A percentile compares a stretch with the other conserved stretches of the same genome.
These are phyloP conservation scores for Pomatostomus ruficeps DNA, from an alignment of 2,113 vertebrate genomes.

Conservation along the genomic window DNA sequence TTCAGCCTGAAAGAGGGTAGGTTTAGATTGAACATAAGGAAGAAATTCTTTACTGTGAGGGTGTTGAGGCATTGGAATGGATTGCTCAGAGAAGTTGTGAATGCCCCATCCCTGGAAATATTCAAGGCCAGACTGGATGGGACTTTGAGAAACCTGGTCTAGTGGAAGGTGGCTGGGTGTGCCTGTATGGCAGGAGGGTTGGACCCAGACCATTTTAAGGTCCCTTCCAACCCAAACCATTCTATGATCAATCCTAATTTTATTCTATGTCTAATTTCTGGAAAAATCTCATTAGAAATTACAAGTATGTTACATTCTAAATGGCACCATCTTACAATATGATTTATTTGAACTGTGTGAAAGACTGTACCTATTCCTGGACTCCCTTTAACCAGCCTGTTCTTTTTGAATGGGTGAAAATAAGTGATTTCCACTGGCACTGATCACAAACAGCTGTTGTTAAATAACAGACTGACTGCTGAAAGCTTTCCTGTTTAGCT, in stretches of 20 bases:
- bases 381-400: neutral
- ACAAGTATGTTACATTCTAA: neutral
- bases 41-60: neutral
- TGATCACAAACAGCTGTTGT: conserved; percentile 47
- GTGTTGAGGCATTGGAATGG: neutral
- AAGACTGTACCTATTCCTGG: conserved; percentile 33
- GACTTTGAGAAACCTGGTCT: neutral
- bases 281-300: neutral
- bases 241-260: neutral
- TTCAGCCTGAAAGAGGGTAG: neutral
- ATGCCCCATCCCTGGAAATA: neutral
- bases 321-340: neutral
- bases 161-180: neutral
- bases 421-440: conserved; percentile 48
- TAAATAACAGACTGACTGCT: conserved; percentile 26
- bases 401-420: neutral
- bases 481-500: conserved; percentile 12
- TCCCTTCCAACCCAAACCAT: neutral
- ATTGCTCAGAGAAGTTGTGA: neutral
- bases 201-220: neutral
- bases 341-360: conserved; percentile 2
- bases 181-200: neutral
- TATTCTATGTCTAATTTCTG: neutral
- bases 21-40: neutral
- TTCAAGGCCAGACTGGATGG: neutral